phyloP scores from a whole-genome alignment of 2,888 invertebrate species.

The Yponomeuta malinellus region DNA sequence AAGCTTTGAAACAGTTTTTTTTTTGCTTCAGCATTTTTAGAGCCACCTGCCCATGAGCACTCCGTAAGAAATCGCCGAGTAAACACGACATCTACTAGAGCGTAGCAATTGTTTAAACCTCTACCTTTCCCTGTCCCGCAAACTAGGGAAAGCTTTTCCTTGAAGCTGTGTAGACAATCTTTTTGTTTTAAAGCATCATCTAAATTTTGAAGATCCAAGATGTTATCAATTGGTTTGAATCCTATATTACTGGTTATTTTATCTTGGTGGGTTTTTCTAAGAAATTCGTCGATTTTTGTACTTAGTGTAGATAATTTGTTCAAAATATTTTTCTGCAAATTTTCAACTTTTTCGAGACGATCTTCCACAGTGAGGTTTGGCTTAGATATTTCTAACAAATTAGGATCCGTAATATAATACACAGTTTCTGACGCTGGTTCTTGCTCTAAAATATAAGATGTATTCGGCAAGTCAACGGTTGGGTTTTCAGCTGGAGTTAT shows the following conservation, averaged over 20 bases:
- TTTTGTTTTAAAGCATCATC: conserved; percentile 11
- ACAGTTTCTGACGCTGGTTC: neutral
- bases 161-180: neutral
- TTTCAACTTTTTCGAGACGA: neutral
- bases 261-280: conserved; percentile 11
- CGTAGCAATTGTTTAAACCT: conserved; percentile 9
- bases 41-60: conserved; percentile 17
- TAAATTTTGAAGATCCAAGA: conserved; percentile 2
- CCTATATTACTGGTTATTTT: conserved; percentile 12
- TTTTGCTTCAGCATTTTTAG: conserved; percentile 11
- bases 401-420: neutral
- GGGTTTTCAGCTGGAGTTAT: neutral
- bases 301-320: conserved; percentile 9
- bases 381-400: neutral
- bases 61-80: conserved; percentile 17
- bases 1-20: no score
- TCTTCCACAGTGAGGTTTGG: conserved; percentile 2
- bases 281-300: conserved; percentile 13
- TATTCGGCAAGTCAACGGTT: no score
- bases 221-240: conserved; percentile 11
- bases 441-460: neutral
- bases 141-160: conserved; percentile 6
- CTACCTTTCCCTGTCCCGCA: conserved; percentile 9
- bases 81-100: conserved; percentile 17
- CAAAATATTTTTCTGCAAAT: neutral